Conservation (phyloP, 2,113 vertebrate species). For the Ammospiza nelsoni region DNA sequence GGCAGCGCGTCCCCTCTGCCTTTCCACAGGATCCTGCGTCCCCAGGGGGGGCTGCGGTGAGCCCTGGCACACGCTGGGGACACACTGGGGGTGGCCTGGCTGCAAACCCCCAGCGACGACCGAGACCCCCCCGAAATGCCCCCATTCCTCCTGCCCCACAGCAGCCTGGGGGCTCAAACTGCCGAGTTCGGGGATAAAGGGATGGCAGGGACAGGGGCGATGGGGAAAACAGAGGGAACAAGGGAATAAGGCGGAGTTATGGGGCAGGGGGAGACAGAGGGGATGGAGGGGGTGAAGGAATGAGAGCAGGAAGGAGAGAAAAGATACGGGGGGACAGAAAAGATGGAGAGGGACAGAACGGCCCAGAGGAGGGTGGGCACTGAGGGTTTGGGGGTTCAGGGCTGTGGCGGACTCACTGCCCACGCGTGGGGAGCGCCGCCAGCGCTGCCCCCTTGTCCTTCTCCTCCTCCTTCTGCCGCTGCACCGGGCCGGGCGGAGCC, state of each 20-base stretch:
- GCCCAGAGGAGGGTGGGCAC: no score
- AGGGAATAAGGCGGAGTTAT: rapidly evolving
- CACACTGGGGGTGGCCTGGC: rapidly evolving
- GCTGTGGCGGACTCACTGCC: background rate
- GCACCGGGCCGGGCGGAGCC: background rate
- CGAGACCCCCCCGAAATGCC: rapidly evolving
- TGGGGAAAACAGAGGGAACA: background rate
- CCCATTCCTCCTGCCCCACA: background rate
- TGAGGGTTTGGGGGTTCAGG: no score
- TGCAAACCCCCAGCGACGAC: background rate
- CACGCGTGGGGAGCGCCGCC: background rate
- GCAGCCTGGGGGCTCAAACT: background rate
- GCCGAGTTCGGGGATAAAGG: background rate
- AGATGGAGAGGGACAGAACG: no score
- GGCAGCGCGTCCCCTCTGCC: background rate
- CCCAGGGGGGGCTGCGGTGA: background rate
- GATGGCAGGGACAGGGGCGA: rapidly evolving
- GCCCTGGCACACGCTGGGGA: background rate
- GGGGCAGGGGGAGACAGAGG: no score
- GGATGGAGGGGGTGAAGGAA: no score
- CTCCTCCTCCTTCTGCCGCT: background rate
- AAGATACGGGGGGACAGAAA: no score
- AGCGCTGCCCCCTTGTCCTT: background rate
- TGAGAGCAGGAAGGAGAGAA: no score
- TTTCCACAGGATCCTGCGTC: background rate